Evolutionary conservation across 2,113 vertebrate genomes (phyloP), one percentile per base, ranked within the genome.

Genomic region (Polypterus bichir): DNA sequence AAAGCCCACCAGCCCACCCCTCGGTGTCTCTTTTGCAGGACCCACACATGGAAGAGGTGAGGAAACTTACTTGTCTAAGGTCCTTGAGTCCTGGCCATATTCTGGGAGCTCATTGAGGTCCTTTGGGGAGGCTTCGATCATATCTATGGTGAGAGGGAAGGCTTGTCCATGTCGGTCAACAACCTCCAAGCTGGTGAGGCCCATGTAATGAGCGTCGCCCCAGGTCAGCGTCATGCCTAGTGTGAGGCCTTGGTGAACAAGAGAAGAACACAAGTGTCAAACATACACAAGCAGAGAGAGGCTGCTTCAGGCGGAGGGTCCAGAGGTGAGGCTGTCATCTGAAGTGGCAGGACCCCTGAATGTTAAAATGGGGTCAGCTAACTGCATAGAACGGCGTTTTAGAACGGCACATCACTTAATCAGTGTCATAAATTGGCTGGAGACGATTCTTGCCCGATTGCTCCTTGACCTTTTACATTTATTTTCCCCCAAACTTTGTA

Each of bases 201-300:
- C 95, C 64, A 97, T 72, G 74, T 91, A 97, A 68, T 97, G 88
- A 45, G 70, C 72, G 69, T 99, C 93, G 1, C 96, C 94, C 96
- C 96, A 99, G 0, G 95, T 93, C 60, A 82, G 68, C 1, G 84
- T 77, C 65, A 98, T 84, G 65, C 90, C 90, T 67, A 99, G 72
- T 8, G 85, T 86, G 62, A 99, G 82, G 68, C 84, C 96, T 99
- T 27, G 27, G 27, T 27, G 66, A 2, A 59, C 63, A 44, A 46
- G 5, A 53, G 27, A 48, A 4, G 49, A 51, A 27, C 47, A 65
- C 4, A 48, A 60, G 27, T 27, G 47, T 56, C 45, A 47, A 44
- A 64, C 27, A 27, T 27, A 27, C 27, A 27, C 27, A 27, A 27
- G 27, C 27, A 27, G 27, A 27, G 27, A 27, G 27, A 27, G 27